These are phyloP conservation scores for Metellina segmentata DNA, from an alignment of 2,888 invertebrate genomes.

Conservation along the genomic window DNA sequence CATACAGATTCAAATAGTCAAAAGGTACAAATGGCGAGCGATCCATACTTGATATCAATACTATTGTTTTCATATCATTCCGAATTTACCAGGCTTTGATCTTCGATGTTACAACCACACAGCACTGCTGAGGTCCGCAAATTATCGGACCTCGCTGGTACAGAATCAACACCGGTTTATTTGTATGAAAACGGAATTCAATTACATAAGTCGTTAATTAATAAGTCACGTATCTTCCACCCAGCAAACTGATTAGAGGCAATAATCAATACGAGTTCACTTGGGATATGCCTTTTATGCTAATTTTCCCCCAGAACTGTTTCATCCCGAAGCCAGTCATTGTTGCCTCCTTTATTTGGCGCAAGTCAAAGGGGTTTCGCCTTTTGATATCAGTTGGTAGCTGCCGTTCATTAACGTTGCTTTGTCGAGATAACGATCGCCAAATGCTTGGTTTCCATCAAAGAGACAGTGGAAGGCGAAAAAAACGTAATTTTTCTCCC, in stretches of 20 bases:
- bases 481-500: background rate
- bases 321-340: background rate
- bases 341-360: background rate
- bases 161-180: background rate
- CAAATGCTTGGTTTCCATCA: background rate
- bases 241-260: constrained; percentile 27
- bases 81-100: no score
- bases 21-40: no score
- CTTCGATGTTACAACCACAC: no score
- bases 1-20: no score
- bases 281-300: constrained; percentile 15
- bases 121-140: background rate
- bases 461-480: background rate
- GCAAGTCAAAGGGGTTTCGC: constrained; percentile 4
- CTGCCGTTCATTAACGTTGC: constrained; percentile 21
- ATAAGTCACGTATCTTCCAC: constrained; percentile 27
- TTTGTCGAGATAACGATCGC: background rate
- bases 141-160: background rate
- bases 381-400: constrained; percentile 13
- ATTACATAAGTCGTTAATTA: constrained; percentile 43
- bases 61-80: no score
- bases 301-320: constrained; percentile 26
- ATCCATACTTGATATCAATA: no score
- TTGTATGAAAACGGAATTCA: constrained; percentile 15
- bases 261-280: constrained; percentile 23